These are phyloP conservation scores for Amblyjoppa proteus DNA, from an alignment of 2,888 invertebrate species.

Conservation along the genomic window DNA sequence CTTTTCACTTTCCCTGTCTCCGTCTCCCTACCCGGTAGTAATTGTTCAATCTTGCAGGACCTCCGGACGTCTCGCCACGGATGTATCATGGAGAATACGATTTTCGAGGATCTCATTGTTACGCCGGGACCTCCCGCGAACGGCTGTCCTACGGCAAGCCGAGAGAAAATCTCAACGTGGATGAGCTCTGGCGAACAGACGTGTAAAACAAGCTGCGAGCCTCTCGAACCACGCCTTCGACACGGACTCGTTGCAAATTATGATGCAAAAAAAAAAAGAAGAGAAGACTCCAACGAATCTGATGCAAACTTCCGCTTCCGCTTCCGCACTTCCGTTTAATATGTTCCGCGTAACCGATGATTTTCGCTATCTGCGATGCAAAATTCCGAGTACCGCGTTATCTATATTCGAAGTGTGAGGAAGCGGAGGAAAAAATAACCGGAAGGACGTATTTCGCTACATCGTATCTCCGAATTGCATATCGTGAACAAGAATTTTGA, in stretches of 20 bases:
- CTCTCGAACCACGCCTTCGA: neutral
- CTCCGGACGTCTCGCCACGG: conserved; percentile 35
- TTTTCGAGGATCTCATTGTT: conserved; percentile 57
- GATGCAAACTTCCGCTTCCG: conserved; percentile 58
- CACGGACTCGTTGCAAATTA: neutral
- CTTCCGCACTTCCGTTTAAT: conserved; percentile 40
- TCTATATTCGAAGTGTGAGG: neutral
- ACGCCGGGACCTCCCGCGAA: conserved; percentile 69
- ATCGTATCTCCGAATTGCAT: neutral
- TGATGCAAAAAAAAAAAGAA: neutral
- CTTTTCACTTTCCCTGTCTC: conserved; percentile 6
- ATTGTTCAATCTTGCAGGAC: conserved; percentile 43
- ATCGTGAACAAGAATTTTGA: neutral
- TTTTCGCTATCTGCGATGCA: neutral
- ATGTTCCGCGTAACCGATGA: neutral
- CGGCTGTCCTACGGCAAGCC: conserved; percentile 9
- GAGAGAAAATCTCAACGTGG: conserved; percentile 5
- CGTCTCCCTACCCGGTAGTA: neutral
- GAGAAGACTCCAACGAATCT: neutral
- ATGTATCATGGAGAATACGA: conserved; percentile 29
- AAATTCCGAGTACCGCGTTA: conserved; percentile 20
- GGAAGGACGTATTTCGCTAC: conserved; percentile 11
- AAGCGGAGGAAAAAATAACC: neutral
- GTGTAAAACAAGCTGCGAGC: neutral
- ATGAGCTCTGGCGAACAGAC: conserved; percentile 41